A percentile compares a stretch with the other conserved stretches of the same genome.
phyloP scores from a whole-genome alignment of 2,797 vertebrate genomes.

The Eulemur mongoz region DNA sequence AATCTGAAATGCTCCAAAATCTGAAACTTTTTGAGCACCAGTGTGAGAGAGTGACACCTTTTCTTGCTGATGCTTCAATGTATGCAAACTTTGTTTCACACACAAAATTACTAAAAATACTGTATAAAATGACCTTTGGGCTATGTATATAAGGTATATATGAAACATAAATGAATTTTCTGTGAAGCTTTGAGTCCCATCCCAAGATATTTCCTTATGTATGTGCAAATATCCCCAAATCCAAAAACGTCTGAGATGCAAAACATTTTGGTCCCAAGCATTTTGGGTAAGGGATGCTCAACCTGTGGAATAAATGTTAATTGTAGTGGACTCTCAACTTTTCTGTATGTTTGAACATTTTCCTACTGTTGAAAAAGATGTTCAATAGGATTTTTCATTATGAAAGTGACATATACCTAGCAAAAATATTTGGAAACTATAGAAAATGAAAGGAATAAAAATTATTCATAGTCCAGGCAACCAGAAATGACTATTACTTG shows the following conservation, averaged over 20 bases:
- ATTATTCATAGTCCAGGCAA: background rate
- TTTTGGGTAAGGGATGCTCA: background rate
- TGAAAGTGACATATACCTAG: background rate
- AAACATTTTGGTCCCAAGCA: background rate
- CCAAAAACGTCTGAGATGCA: background rate
- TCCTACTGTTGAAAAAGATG: background rate
- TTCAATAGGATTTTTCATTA: background rate
- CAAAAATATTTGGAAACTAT: constrained; percentile 14
- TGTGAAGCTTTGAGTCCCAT: background rate
- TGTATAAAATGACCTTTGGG: background rate
- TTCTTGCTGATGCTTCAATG: background rate
- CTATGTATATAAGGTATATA: background rate
- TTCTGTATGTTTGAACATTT: background rate
- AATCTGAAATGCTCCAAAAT: background rate
- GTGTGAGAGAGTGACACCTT: background rate
- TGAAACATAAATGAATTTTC: background rate
- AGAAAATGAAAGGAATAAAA: background rate
- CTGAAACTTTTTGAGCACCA: background rate
- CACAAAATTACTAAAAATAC: background rate
- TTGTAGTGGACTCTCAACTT: background rate
- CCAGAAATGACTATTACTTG: background rate
- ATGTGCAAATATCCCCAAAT: background rate
- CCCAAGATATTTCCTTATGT: background rate
- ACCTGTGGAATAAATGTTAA: background rate
- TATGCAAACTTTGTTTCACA: background rate